Evolutionary conservation across 2,113 vertebrate species (phyloP), one percentile per base, ranked within the genome.

Genomic region (Trematomus loennbergii): DNA sequence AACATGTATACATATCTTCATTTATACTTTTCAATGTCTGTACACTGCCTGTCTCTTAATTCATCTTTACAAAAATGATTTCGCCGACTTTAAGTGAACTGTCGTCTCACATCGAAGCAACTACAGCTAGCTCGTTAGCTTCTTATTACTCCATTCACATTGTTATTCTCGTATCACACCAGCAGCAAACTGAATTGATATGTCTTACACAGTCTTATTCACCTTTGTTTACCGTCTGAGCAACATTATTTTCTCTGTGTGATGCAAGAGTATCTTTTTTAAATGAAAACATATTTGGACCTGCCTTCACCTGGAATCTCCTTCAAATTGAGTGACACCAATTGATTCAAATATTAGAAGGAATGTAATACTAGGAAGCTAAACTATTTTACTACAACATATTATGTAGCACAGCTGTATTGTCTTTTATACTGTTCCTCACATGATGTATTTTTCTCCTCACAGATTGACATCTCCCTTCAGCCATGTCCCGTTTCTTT

Each of bases 401-500:
- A 12, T 50, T 4, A 3, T 46, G 3, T 12, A 18, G 17, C 3
- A 33, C 5, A 29, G 3, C 1, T 55, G 40, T 20, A 12, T 36
- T 69, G 3, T 20, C 1, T 59, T 72, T 7, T 17, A 55, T 18
- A 20, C 2, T 5, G 12, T n/a, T 33, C 5, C 46, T 84, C 16
- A 58, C 3, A n/a, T 5, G 1, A 58, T 1, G 54, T 4, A 1
- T 55, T n/a, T 78, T 54, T 79, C 7, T 75, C 12, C 67, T 58
- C 58, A 16, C 84, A 95, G 93, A 64, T 86, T 78, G 53, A 81
- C 58, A 48, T 0, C 49, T 60, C 12, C 55, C 63, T 64, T 75
- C 81, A 81, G 29, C 61, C 16, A 97, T 97, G 97, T 97, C 97
- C 46, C 96, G 97, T 68, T 97, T 97, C 73, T 97, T 97, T 65